A percentile compares a stretch with the other conserved stretches of the same genome.
phyloP scores from a whole-genome alignment of 2,888 invertebrate species.

The Microchrysa polita region DNA sequence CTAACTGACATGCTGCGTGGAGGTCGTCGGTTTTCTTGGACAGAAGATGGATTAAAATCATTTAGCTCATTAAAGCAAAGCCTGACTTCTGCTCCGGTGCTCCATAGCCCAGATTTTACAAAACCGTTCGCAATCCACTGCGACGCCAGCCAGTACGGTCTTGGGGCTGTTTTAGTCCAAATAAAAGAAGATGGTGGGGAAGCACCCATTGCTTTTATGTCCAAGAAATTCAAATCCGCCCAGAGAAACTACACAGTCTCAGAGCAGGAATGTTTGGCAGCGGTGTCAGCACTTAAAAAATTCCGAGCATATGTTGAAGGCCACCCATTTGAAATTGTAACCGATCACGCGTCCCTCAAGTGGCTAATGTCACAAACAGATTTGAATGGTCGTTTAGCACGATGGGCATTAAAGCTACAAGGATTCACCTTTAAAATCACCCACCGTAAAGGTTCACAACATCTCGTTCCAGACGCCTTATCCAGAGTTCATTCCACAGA shows the following conservation, averaged over 20 bases:
- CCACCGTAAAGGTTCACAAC: neutral
- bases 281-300: slow-evolving; percentile 44
- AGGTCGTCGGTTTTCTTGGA: neutral
- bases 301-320: slow-evolving; percentile 49
- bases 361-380: slow-evolving; percentile 24
- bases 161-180: slow-evolving; percentile 23
- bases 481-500: neutral
- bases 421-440: neutral
- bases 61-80: neutral
- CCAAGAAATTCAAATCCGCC: slow-evolving; percentile 9
- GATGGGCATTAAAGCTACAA: slow-evolving; percentile 26
- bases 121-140: slow-evolving; percentile 16
- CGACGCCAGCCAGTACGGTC: slow-evolving; percentile 37
- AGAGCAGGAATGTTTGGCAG: slow-evolving; percentile 50
- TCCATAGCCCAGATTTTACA: slow-evolving; percentile 9
- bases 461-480: neutral
- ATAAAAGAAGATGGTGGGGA: neutral
- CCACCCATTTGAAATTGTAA: slow-evolving; percentile 44
- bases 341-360: slow-evolving; percentile 5
- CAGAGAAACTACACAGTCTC: slow-evolving; percentile 46
- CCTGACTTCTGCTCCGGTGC: neutral
- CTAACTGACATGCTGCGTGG: slow-evolving; percentile 4
- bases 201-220: slow-evolving; percentile 19
- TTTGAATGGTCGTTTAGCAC: neutral
- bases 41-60: neutral